A percentile compares a stretch with the other conserved stretches of the same genome.
Evolutionary conservation across 2,113 vertebrate genomes (phyloP).

Genomic region (Mormoops blainvillei): DNA sequence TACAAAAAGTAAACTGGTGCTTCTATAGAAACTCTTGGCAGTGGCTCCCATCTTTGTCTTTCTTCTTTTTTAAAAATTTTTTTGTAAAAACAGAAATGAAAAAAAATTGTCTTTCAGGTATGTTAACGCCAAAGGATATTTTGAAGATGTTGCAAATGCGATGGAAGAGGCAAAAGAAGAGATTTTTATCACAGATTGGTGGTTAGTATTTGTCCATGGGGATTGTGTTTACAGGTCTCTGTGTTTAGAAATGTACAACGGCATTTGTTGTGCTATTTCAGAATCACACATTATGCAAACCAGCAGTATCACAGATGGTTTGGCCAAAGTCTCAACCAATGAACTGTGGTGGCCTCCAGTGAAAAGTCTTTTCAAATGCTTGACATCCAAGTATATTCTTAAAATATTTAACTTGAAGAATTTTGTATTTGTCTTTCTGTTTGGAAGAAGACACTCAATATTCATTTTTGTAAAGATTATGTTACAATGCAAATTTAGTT

Average conservation of each 20-base stretch:
- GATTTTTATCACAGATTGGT: constrained; percentile 99
- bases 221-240: constrained; percentile 23
- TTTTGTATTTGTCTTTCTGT: constrained; percentile 29
- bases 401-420: constrained; percentile 46
- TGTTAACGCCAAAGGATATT: constrained; percentile 94
- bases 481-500: not conserved
- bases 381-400: constrained; percentile 63
- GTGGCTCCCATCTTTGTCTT: not conserved
- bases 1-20: not conserved
- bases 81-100: not conserved
- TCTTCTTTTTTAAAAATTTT: not conserved
- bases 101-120: constrained; percentile 85
- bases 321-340: constrained; percentile 69
- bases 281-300: constrained; percentile 61
- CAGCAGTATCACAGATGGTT: constrained; percentile 64
- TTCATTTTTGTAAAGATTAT: not conserved
- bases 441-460: not conserved
- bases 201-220: constrained; percentile 82
- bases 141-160: constrained; percentile 93
- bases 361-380: constrained; percentile 73
- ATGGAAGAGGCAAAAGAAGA: constrained; percentile 95
- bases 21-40: not conserved
- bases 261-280: not conserved
- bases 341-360: constrained; percentile 45
- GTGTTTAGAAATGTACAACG: not conserved